These are phyloP conservation scores for Ellobius talpinus DNA, from an alignment of 2,113 vertebrate species.

Conservation along the genomic window DNA sequence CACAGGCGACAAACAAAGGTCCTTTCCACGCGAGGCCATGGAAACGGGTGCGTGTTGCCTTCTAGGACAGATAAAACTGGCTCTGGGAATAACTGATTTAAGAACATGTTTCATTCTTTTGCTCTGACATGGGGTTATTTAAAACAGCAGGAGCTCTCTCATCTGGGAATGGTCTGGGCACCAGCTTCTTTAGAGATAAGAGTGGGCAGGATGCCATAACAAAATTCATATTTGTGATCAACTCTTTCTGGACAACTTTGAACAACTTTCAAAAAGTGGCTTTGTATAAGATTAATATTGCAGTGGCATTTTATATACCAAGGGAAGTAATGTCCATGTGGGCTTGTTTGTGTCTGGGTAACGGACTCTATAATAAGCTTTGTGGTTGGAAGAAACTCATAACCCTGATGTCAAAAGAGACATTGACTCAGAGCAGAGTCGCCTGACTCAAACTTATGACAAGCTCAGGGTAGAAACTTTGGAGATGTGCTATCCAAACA, in stretches of 20 bases:
- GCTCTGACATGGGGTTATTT: neutral
- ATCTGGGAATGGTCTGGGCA: neutral
- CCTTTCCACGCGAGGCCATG: fast-evolving
- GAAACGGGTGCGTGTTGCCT: fast-evolving
- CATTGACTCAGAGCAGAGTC: constrained; percentile 60
- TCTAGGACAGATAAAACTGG: neutral
- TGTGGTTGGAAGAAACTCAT: constrained; percentile 65
- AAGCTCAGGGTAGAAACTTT: constrained; percentile 47
- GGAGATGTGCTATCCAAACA: constrained; percentile 20
- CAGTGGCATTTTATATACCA: constrained; percentile 49
- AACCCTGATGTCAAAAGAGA: constrained; percentile 50
- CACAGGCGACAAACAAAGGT: fast-evolving
- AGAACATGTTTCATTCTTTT: neutral
- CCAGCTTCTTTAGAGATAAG: neutral
- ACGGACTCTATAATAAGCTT: constrained; percentile 57
- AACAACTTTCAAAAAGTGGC: constrained; percentile 50
- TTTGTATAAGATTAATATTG: constrained; percentile 33
- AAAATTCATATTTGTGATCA: neutral
- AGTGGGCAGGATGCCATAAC: neutral
- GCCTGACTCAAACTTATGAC: constrained; percentile 63
- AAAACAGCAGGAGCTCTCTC: neutral
- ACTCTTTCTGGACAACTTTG: neutral
- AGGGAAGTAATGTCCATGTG: constrained; percentile 64
- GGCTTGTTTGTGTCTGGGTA: constrained; percentile 72
- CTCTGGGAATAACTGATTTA: neutral